Base-by-base conservation (phyloP, 2,113 vertebrate species). In the Hoplias malabaricus region DNA sequence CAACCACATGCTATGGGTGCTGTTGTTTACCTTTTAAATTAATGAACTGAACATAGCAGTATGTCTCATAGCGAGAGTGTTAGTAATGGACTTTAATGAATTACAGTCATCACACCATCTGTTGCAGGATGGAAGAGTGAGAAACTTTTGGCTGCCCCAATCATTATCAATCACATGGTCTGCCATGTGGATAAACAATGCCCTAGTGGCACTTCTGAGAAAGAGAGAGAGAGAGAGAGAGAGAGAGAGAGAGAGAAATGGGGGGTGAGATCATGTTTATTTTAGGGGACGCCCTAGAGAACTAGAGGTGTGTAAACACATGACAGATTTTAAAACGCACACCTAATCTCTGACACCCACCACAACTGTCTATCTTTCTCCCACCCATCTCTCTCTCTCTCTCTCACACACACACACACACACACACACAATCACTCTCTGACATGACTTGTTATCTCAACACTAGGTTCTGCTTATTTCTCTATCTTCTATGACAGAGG, bases 91-190 rank as follows among this genome's bases (percentile, higher is more conserved):
- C n/a, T 70, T 29, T 38, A 48, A 54, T 53, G 27, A 11, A 70
- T 70, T 54, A 25, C 13, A 48, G 21, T 54, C 21, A 38, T 27
- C n/a, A 56, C 48, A 48, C 43, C 69, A 40, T 71, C 69, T 71
- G 69, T 14, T 70, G 0, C n/a, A 36, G n/a, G 16, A 48, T n/a
- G 43, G 16, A 5, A 16, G 43, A 48, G 43, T 2, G 43, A 48
- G 11, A 48, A 48, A 16, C 16, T 48, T 48, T 48, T 12, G 12
- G 43, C 43, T 48, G 43, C 43, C n/a, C 43, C 16, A 48, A 48
- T 48, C 43, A 48, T 48, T 48, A 48, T 48, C 43, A 48, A 48
- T 48, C 43, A 48, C 43, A 48, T 19, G 43, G 14, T 48, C 16
- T 48, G 43, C n/a, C 43, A 48, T 48, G 43, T 48, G 43, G 43